phyloP scores from a whole-genome alignment of 2,797 vertebrate genomes.

The Anomalospiza imberbis region DNA sequence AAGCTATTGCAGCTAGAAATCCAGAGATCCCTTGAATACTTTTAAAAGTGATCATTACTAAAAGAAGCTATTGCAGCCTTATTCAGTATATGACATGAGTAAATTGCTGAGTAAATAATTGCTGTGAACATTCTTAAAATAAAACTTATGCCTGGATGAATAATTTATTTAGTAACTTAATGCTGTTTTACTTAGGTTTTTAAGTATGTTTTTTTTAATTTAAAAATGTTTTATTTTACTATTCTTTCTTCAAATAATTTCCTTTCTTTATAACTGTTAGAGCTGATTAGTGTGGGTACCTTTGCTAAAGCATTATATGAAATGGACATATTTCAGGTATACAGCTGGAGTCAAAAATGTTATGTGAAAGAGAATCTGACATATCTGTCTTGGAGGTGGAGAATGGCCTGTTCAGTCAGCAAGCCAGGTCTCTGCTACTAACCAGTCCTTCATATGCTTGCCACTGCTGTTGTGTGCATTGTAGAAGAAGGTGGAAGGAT shows the following conservation, averaged over 20 bases:
- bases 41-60: neutral
- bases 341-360: neutral
- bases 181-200: neutral
- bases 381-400: neutral
- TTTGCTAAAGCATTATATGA: neutral
- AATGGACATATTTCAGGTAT: neutral
- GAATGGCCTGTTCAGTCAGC: neutral
- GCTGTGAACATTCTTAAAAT: neutral
- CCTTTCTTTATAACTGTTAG: neutral
- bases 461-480: neutral
- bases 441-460: neutral
- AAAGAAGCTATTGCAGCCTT: neutral
- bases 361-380: neutral
- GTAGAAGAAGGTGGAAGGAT: neutral
- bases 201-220: neutral
- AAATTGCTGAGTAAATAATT: neutral
- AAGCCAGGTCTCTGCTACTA: neutral
- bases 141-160: neutral
- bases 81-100: neutral
- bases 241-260: neutral
- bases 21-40: neutral
- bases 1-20: neutral
- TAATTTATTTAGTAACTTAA: neutral
- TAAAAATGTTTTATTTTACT: neutral
- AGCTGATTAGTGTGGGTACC: neutral